Evolutionary conservation across 2,888 invertebrate species (phyloP).

Genomic region (Limnephilus marmoratus): DNA sequence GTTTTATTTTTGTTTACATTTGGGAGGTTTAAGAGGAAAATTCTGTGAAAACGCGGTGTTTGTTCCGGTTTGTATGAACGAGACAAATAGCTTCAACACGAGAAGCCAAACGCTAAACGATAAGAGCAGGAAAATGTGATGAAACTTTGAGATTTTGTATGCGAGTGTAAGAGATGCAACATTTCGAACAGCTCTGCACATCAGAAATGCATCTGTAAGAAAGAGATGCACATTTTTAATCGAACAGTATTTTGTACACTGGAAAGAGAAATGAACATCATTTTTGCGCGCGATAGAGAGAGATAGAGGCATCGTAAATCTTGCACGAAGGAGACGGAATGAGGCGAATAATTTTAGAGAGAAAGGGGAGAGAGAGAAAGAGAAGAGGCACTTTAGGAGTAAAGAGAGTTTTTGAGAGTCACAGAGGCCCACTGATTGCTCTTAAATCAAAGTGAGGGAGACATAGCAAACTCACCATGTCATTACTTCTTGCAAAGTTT

Average conservation of each 20-base stretch:
- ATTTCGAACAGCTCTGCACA: neutral
- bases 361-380: neutral
- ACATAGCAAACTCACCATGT: neutral
- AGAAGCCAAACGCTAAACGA: conserved; percentile 3
- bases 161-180: conserved; percentile 21
- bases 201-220: conserved; percentile 33
- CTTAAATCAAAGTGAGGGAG: conserved; percentile 39
- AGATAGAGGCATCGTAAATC: neutral
- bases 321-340: neutral
- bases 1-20: neutral
- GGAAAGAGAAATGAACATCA: neutral
- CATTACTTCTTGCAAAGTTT: neutral
- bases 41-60: neutral
- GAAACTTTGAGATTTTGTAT: neutral
- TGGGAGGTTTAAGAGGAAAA: neutral
- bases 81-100: neutral
- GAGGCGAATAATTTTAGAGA: neutral
- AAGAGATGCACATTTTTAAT: neutral
- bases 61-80: conserved; percentile 40
- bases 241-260: neutral
- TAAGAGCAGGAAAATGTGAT: neutral
- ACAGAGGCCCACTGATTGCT: conserved; percentile 23
- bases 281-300: neutral
- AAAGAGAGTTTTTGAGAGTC: neutral
- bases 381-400: neutral